These are phyloP conservation scores for Hyposmocoma kahamanoa DNA, from an alignment of 1,140 invertebrate species.

Conservation along the genomic window DNA sequence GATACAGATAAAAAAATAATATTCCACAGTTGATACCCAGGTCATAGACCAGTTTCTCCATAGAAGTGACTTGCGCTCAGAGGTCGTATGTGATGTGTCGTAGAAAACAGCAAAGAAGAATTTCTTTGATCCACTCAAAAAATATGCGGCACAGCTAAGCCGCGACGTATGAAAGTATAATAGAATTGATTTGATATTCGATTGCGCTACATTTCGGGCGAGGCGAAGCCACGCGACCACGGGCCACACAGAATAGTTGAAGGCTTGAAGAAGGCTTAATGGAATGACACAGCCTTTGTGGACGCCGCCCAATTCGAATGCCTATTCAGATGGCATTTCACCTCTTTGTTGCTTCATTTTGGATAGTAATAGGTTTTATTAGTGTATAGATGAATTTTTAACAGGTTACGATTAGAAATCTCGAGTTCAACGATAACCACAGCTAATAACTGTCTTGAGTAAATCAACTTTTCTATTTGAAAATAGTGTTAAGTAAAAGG, in stretches of 20 bases:
- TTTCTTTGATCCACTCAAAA: too few relatives aligned
- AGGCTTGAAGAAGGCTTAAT: constrained; percentile 69
- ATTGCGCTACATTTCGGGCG: constrained; percentile 43
- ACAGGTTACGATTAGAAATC: constrained; percentile 42
- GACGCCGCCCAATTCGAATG: constrained; percentile 69
- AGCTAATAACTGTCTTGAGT: too few relatives aligned
- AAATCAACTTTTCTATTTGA: too few relatives aligned
- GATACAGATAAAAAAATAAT: too few relatives aligned
- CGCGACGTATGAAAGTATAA: constrained; percentile 42
- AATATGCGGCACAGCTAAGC: background rate
- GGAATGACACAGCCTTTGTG: constrained; percentile 69
- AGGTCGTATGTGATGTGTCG: too few relatives aligned
- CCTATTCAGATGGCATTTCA: constrained; percentile 71
- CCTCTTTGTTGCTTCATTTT: constrained; percentile 70
- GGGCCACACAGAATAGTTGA: constrained; percentile 61
- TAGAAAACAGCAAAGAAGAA: too few relatives aligned
- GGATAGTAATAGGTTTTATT: constrained; percentile 69
- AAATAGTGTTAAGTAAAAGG: too few relatives aligned
- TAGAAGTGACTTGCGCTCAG: too few relatives aligned
- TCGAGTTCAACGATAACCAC: too few relatives aligned
- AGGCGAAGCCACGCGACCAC: constrained; percentile 52
- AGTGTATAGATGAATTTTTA: constrained; percentile 62
- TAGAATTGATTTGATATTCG: constrained; percentile 65
- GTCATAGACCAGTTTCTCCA: too few relatives aligned
- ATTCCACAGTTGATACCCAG: too few relatives aligned